A percentile compares a stretch with the other conserved stretches of the same genome.
These are phyloP conservation scores for Neoseiulus cucumeris DNA, from an alignment of 1,140 invertebrate genomes.

Conservation along the genomic window DNA sequence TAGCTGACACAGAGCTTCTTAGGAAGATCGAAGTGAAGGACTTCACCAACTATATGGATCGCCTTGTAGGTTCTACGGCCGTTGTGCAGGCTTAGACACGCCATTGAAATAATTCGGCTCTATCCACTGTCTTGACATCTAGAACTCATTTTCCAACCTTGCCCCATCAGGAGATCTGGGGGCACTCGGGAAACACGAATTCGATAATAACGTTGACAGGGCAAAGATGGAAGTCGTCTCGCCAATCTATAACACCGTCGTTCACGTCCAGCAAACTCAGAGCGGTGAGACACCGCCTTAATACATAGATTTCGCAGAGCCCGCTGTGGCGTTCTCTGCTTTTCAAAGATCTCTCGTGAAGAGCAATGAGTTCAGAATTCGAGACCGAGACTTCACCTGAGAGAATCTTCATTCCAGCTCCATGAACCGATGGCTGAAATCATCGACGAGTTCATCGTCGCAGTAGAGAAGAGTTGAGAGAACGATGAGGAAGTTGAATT, in stretches of 20 bases:
- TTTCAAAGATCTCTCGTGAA: not conserved
- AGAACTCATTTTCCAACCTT: no score
- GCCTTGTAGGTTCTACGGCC: slow-evolving; percentile 19
- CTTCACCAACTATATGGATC: slow-evolving; percentile 24
- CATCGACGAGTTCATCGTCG: slow-evolving; percentile 22
- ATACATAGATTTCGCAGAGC: no score
- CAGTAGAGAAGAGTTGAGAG: slow-evolving; percentile 14
- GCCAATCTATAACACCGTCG: slow-evolving; percentile 30
- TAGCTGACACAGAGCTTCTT: slow-evolving; percentile 25
- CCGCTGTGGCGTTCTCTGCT: no score
- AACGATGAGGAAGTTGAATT: slow-evolving; percentile 18
- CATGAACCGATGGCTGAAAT: slow-evolving; percentile 22
- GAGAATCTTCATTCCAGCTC: not conserved
- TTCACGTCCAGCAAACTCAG: slow-evolving; percentile 32
- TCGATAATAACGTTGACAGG: slow-evolving; percentile 21
- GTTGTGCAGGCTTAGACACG: no score
- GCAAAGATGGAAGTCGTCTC: slow-evolving; percentile 30
- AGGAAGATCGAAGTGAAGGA: slow-evolving; percentile 26
- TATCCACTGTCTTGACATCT: no score
- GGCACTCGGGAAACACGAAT: not conserved
- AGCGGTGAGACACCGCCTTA: not conserved
- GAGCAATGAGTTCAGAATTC: not conserved
- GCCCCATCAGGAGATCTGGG: not conserved
- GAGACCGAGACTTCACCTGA: not conserved
- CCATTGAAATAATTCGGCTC: no score